A percentile compares a stretch with the other conserved stretches of the same genome.
phyloP scores from a whole-genome alignment of 2,888 invertebrate genomes.

The Chesias legatella region DNA sequence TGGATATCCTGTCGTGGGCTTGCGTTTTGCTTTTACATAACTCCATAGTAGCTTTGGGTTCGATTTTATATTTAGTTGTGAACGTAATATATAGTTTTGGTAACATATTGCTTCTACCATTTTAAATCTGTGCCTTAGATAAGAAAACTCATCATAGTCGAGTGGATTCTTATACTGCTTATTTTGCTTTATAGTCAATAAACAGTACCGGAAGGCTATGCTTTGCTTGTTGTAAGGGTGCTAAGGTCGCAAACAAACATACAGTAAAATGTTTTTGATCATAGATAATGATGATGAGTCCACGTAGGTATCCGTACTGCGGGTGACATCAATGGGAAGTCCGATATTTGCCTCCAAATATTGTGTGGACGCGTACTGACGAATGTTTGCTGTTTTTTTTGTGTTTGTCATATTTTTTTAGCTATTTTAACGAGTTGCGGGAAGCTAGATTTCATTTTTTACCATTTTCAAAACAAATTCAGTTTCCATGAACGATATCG shows the following conservation, averaged over 20 bases:
- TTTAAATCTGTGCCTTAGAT: background rate
- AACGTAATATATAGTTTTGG: background rate
- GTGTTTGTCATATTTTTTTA: no score
- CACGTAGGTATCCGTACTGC: constrained; percentile 1
- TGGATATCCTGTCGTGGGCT: background rate
- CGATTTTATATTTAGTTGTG: background rate
- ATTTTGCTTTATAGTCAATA: no score
- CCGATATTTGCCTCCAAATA: constrained; percentile 18
- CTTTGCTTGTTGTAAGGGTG: no score
- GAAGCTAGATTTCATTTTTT: no score
- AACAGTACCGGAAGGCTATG: no score
- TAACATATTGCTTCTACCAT: background rate
- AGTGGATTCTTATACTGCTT: background rate
- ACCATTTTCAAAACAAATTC: no score
- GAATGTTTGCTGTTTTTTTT: no score
- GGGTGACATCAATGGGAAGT: constrained; percentile 26
- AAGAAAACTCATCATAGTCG: background rate
- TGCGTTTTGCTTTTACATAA: background rate
- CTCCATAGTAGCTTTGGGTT: background rate
- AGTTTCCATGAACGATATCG: no score
- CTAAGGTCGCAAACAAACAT: no score
- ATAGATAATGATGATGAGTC: background rate
- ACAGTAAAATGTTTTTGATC: background rate
- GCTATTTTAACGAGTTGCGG: no score
- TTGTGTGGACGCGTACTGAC: background rate